Conservation (phyloP, 2,888 invertebrate genomes). For the Ceramica pisi region DNA sequence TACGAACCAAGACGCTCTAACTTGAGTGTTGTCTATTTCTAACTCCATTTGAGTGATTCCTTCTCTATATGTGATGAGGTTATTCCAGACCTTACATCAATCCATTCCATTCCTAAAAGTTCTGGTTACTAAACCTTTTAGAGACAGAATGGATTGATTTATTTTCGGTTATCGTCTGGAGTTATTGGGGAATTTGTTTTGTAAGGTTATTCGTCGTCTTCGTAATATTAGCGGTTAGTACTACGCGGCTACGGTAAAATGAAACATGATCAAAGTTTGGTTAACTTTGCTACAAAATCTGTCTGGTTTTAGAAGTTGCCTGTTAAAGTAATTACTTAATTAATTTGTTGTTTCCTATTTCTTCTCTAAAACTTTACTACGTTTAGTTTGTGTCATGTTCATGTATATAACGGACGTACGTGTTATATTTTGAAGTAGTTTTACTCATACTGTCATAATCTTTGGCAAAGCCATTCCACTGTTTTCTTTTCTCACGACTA, state of each 20-base stretch:
- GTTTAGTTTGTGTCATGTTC: too few relatives aligned
- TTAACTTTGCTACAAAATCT: background rate
- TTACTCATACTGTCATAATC: too few relatives aligned
- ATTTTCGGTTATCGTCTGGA: slow-evolving; percentile 1
- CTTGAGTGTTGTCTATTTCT: slow-evolving; percentile 40
- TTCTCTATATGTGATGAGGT: slow-evolving; percentile 13
- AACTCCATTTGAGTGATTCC: slow-evolving; percentile 25
- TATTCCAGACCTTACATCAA: background rate
- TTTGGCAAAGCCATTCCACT: too few relatives aligned
- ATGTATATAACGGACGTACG: too few relatives aligned
- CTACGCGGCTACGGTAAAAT: background rate
- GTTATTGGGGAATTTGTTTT: slow-evolving; percentile 1
- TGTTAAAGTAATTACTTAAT: background rate
- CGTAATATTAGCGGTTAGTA: background rate
- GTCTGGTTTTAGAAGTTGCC: background rate
- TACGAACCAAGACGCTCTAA: slow-evolving; percentile 32
- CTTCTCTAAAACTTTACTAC: background rate
- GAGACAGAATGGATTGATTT: background rate
- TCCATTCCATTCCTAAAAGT: background rate
- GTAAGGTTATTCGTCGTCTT: background rate
- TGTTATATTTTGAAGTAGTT: too few relatives aligned
- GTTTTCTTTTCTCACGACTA: too few relatives aligned
- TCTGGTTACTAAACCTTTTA: background rate
- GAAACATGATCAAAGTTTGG: background rate
- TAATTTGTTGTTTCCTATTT: background rate